Percentiles rank a stretch among this genome's conserved stretches.
Evolutionary conservation across 1,140 invertebrate species (phyloP).

Genomic region (Megathymus violae): DNA sequence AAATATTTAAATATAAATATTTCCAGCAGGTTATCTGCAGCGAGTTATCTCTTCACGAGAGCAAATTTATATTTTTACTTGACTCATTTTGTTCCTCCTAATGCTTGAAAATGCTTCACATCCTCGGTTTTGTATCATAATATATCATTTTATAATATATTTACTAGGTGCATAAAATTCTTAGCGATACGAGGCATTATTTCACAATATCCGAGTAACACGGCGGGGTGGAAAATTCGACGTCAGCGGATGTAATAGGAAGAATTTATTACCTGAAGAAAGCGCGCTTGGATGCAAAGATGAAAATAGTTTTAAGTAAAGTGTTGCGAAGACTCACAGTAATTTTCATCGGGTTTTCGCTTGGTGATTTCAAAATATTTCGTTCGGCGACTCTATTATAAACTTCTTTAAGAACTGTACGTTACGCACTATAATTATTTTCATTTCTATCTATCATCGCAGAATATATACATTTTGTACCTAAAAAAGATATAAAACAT

Average conservation of each 20-base stretch:
- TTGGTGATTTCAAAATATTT: slow-evolving; percentile 14
- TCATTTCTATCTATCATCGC: too few relatives aligned
- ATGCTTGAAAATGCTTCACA: too few relatives aligned
- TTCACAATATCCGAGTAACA: slow-evolving; percentile 27
- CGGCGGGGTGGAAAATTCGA: slow-evolving; percentile 23
- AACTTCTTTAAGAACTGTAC: neutral
- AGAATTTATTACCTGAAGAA: slow-evolving; percentile 31
- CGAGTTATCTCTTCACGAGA: too few relatives aligned
- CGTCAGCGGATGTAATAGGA: slow-evolving; percentile 16
- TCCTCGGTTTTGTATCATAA: slow-evolving; percentile 3
- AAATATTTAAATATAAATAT: too few relatives aligned
- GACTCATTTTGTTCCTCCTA: too few relatives aligned
- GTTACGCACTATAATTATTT: too few relatives aligned
- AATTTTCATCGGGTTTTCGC: slow-evolving; percentile 10
- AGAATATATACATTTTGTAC: too few relatives aligned
- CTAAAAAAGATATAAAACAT: too few relatives aligned
- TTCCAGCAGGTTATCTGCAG: too few relatives aligned
- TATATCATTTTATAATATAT: slow-evolving; percentile 15
- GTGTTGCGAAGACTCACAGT: slow-evolving; percentile 14
- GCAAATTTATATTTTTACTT: too few relatives aligned
- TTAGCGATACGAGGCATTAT: slow-evolving; percentile 15
- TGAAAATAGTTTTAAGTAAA: slow-evolving; percentile 29
- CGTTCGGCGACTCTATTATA: neutral
- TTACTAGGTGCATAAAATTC: slow-evolving; percentile 29
- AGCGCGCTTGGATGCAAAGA: slow-evolving; percentile 23